phyloP scores from a whole-genome alignment of 1,140 invertebrate species.

The Eupristina koningsbergeri region DNA sequence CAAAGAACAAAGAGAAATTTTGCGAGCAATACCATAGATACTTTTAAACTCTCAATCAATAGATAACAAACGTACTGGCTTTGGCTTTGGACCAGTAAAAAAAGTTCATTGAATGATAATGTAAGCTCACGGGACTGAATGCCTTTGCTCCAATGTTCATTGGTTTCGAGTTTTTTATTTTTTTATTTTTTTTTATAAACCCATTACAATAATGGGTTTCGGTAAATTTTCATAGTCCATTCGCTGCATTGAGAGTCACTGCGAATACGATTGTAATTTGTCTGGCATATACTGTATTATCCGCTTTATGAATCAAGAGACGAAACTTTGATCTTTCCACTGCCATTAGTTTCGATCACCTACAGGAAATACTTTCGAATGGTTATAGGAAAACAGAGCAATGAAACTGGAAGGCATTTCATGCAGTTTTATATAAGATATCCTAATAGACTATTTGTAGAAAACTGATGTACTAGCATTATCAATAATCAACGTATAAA shows the following conservation, averaged over 20 bases:
- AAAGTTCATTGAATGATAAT: conserved; percentile 49
- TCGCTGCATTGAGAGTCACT: conserved; percentile 26
- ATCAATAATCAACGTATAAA: too few species aligned
- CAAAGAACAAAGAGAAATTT: not conserved
- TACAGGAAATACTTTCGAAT: conserved; percentile 22
- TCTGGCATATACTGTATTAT: not conserved
- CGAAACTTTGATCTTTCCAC: conserved; percentile 6
- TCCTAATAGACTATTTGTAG: too few species aligned
- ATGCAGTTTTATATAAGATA: not conserved
- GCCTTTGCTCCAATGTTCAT: not conserved
- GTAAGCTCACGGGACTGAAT: conserved; percentile 46
- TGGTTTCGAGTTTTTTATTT: too few species aligned
- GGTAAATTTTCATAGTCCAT: conserved; percentile 55
- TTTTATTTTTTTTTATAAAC: conserved; percentile 29
- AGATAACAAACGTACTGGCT: not conserved
- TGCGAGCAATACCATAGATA: not conserved
- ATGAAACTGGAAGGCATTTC: not conserved
- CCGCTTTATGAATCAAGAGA: not conserved
- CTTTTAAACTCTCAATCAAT: conserved; percentile 13
- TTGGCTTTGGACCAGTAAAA: not conserved
- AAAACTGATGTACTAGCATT: too few species aligned
- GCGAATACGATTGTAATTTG: not conserved
- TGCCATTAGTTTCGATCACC: conserved; percentile 25
- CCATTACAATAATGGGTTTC: not conserved
- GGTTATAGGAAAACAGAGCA: conserved; percentile 5